These are phyloP conservation scores for Gallinago jamesoni DNA, from an alignment of 2,113 vertebrate species.

Conservation along the genomic window DNA sequence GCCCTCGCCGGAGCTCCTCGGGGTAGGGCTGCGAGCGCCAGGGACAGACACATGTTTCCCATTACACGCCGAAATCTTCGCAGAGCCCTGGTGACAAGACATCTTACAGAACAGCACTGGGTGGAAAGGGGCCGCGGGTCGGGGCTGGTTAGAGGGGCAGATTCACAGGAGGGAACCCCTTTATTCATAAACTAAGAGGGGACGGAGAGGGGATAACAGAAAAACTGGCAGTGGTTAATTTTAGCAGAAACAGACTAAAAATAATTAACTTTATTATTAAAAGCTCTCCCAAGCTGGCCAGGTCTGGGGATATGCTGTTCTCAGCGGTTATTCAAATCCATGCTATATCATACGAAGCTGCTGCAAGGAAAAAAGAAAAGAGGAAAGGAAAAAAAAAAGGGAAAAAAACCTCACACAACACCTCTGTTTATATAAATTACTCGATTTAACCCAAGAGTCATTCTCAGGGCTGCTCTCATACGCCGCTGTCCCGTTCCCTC, in stretches of 20 bases:
- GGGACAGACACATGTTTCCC: conserved; percentile 58
- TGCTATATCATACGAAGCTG: neutral
- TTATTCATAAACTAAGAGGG: neutral
- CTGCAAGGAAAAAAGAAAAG: neutral
- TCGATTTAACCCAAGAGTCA: neutral
- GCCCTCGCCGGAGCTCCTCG: conserved; percentile 5
- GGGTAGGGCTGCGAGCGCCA: conserved; percentile 18
- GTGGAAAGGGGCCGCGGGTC: conserved; percentile 15
- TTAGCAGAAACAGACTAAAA: neutral
- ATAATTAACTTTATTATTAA: neutral
- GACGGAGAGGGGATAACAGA: neutral
- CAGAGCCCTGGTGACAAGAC: conserved; percentile 46
- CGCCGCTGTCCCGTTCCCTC: neutral
- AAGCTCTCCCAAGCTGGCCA: neutral
- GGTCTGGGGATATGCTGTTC: neutral
- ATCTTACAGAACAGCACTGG: conserved; percentile 2
- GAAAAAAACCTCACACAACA: neutral
- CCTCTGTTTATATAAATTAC: neutral
- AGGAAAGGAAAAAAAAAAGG: neutral
- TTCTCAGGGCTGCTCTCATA: neutral
- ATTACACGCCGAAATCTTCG: conserved; percentile 18
- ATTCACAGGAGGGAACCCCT: neutral
- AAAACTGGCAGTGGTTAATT: neutral
- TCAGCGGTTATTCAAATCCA: neutral
- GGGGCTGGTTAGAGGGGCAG: neutral